phyloP scores from a whole-genome alignment of 64 coral and sea anemone genomes.

The Exaiptasia diaphana region DNA sequence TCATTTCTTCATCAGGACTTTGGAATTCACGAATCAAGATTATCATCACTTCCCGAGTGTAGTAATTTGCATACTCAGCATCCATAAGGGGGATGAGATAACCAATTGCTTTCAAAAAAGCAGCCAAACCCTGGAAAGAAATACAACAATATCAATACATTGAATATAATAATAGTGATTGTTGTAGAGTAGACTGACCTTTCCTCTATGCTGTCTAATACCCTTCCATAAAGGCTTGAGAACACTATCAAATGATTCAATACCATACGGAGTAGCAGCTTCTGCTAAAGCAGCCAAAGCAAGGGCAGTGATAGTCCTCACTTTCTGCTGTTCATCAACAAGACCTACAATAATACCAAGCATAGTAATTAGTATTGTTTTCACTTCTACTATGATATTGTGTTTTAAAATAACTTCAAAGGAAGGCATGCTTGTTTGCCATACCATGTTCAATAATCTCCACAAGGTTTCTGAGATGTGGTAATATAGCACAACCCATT shows the following conservation, averaged over 20 bases:
- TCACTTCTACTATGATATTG: background rate
- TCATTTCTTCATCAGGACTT: conserved; percentile 99
- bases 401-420: background rate
- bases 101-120: conserved; percentile 96
- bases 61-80: conserved; percentile 99
- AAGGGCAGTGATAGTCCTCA: conserved; percentile 98
- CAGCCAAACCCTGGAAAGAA: conserved; percentile 82
- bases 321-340: conserved; percentile 99
- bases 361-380: background rate
- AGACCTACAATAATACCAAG: conserved; percentile 58
- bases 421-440: background rate
- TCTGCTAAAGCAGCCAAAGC: conserved; percentile 98
- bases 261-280: conserved; percentile 98
- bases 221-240: conserved; percentile 98
- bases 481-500: conserved; percentile 97
- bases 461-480: conserved; percentile 92
- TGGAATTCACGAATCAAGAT: conserved; percentile 99
- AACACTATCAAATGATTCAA: conserved; percentile 99
- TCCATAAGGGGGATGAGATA: conserved; percentile 98
- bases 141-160: background rate
- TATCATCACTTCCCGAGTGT: conserved; percentile 97
- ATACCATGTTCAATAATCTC: conserved; percentile 99
- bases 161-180: background rate
- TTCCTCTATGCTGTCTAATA: conserved; percentile 99
- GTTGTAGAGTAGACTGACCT: conserved; percentile 40